Conservation (phyloP, 1,140 invertebrate species). For the Saccostrea echinata region DNA sequence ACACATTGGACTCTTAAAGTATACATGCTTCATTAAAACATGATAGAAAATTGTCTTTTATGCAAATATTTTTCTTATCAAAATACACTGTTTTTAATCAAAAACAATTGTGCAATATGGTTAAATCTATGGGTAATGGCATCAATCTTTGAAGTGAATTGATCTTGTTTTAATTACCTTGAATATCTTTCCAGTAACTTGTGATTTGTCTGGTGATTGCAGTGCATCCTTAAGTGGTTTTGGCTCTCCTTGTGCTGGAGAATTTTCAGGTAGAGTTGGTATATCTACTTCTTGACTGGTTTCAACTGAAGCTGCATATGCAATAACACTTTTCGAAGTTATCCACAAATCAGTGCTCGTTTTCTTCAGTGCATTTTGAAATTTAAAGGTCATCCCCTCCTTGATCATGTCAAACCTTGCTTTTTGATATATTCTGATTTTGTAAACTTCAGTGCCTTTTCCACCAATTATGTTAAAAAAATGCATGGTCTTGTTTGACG, state of each 20-base stretch:
- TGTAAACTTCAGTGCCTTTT: background rate
- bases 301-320: conserved; percentile 10
- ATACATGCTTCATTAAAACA: background rate
- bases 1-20: background rate
- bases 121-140: background rate
- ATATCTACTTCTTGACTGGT: background rate
- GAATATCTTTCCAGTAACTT: background rate
- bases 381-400: conserved; percentile 11
- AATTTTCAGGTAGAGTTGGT: background rate
- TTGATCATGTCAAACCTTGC: conserved; percentile 2
- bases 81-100: conserved; percentile 4
- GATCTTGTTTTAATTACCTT: background rate
- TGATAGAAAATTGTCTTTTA: background rate
- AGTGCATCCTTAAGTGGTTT: background rate
- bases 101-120: conserved; percentile 1
- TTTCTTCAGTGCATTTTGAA: conserved; percentile 17
- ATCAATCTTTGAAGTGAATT: background rate
- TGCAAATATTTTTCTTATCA: background rate
- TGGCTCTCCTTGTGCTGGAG: background rate
- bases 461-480: background rate
- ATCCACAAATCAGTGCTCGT: background rate
- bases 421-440: background rate
- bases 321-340: conserved; percentile 1
- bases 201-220: background rate
- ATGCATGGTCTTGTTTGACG: background rate